Evolutionary conservation across 1,140 invertebrate genomes (phyloP).

Genomic region (Polypedilum pembai): DNA sequence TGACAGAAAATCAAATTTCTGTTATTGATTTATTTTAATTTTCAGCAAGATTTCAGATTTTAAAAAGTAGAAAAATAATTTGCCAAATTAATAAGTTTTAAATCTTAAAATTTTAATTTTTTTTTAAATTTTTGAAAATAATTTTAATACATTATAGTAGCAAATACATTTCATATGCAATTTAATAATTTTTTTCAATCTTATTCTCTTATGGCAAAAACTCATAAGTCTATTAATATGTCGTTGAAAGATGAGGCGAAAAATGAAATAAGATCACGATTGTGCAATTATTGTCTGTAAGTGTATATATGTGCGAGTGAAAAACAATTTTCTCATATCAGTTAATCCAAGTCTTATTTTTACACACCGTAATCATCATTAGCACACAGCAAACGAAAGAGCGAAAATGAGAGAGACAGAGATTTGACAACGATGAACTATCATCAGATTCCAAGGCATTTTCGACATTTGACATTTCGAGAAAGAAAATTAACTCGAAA

Average conservation of each 20-base stretch:
- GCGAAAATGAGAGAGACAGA: background rate
- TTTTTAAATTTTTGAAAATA: no score
- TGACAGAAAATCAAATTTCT: no score
- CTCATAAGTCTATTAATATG: background rate
- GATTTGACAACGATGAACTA: background rate
- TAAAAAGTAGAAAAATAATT: no score
- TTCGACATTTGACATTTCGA: slow-evolving; percentile 6
- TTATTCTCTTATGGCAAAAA: no score
- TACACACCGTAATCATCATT: background rate
- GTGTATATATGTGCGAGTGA: background rate
- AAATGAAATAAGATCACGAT: background rate
- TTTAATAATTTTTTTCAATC: no score
- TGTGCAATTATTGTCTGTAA: background rate
- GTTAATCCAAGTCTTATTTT: background rate
- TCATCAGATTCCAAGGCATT: background rate
- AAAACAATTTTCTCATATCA: background rate
- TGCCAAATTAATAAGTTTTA: no score
- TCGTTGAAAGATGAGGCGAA: background rate
- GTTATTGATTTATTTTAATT: no score
- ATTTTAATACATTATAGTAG: no score
- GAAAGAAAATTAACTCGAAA: background rate
- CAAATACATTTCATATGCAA: no score
- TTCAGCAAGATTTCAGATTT: no score
- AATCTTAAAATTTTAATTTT: no score
- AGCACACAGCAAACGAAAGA: background rate